Conservation (phyloP, 2,113 vertebrate species). For the Empidonax alnorum region DNA sequence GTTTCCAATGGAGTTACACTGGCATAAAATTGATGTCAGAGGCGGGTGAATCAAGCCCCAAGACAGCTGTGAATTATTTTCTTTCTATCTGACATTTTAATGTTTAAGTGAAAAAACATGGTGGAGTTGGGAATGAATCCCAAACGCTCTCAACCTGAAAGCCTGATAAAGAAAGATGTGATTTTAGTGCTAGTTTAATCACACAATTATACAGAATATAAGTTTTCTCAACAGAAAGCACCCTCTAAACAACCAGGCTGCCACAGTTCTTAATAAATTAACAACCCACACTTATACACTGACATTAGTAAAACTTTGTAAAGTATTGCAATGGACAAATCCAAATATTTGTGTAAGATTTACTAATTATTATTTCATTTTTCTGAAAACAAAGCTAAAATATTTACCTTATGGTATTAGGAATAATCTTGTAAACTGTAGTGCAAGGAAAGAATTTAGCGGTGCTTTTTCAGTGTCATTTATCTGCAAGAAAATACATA, state of each 20-base stretch:
- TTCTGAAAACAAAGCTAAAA: neutral
- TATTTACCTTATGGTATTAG: neutral
- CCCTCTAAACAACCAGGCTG: neutral
- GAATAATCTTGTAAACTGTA: conserved; percentile 22
- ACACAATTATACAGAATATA: neutral
- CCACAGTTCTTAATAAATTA: neutral
- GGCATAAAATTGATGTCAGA: conserved; percentile 2
- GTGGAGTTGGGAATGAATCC: conserved; percentile 1
- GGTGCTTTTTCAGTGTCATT: neutral
- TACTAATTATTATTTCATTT: neutral
- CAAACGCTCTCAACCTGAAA: conserved; percentile 5
- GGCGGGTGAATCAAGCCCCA: neutral
- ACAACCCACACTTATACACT: neutral
- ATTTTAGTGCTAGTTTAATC: neutral
- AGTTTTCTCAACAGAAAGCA: neutral
- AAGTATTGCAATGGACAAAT: neutral
- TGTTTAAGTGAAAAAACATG: neutral
- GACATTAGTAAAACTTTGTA: neutral
- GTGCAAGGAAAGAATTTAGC: neutral
- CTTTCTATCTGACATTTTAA: conserved; percentile 10
- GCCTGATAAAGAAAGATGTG: neutral
- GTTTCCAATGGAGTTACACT: neutral
- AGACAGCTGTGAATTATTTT: conserved; percentile 10
- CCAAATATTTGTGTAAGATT: conserved; percentile 19
- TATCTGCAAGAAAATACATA: conserved; percentile 17